Percentiles rank a stretch among this genome's conserved stretches.
Conservation (phyloP, 2,113 vertebrate genomes). For the Hassar affinis region DNA sequence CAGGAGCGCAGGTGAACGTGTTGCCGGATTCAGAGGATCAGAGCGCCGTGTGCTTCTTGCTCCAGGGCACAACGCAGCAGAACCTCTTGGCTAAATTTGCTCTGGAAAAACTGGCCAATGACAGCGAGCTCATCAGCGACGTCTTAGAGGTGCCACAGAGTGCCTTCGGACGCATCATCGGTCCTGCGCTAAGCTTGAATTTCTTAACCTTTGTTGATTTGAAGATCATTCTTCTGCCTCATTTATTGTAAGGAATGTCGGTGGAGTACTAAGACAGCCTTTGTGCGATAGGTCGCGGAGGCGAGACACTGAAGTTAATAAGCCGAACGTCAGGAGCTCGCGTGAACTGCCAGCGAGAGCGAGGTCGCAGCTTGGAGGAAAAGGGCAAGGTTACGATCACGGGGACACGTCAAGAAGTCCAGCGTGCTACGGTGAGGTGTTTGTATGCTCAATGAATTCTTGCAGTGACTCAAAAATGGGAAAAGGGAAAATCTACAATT, state of each 20-base stretch:
- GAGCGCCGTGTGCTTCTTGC: conserved; percentile 65
- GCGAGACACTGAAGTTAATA: conserved; percentile 81
- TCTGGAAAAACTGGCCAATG: conserved; percentile 74
- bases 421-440: conserved; percentile 78
- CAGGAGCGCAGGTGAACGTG: conserved; percentile 74
- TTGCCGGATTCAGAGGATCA: conserved; percentile 57
- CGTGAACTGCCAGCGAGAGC: conserved; percentile 73
- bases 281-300: conserved; percentile 78
- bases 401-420: conserved; percentile 79
- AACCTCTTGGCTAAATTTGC: conserved; percentile 78
- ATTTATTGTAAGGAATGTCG: not conserved
- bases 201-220: not conserved
- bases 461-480: not conserved
- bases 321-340: conserved; percentile 80
- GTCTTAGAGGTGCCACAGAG: conserved; percentile 78
- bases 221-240: not conserved
- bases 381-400: conserved; percentile 73
- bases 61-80: conserved; percentile 80
- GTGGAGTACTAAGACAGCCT: too few species aligned
- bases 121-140: conserved; percentile 71
- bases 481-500: not conserved
- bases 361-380: conserved; percentile 39
- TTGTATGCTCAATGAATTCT: not conserved
- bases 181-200: conserved; percentile 59
- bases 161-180: conserved; percentile 85